These are phyloP conservation scores for Rhorus exstirpatorius DNA, from an alignment of 2,888 invertebrate genomes.

Conservation along the genomic window DNA sequence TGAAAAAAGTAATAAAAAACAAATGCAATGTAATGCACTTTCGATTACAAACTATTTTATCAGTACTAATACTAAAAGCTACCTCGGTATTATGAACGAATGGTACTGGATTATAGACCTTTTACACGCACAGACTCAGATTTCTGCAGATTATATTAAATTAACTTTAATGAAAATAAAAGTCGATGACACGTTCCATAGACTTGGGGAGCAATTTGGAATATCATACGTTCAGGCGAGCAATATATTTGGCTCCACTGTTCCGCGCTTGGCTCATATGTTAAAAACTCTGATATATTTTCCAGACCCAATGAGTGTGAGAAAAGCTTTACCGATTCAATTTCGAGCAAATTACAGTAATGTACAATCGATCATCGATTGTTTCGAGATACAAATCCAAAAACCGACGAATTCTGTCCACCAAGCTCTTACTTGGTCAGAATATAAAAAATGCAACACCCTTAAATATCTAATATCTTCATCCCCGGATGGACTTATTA, in stretches of 20 bases:
- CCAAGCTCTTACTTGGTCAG: slow-evolving; percentile 77
- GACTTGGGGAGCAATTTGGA: slow-evolving; percentile 57
- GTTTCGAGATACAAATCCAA: slow-evolving; percentile 78
- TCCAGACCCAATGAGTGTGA: slow-evolving; percentile 51
- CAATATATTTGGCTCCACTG: slow-evolving; percentile 44
- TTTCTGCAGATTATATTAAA: slow-evolving; percentile 30
- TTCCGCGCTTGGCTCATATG: slow-evolving; percentile 48
- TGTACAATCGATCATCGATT: slow-evolving; percentile 76
- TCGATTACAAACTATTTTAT: slow-evolving; percentile 47
- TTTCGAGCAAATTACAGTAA: slow-evolving; percentile 72
- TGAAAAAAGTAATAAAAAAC: neutral
- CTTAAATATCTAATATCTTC: slow-evolving; percentile 78
- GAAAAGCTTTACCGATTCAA: slow-evolving; percentile 63
- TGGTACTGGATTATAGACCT: slow-evolving; percentile 50
- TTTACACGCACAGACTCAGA: slow-evolving; percentile 23
- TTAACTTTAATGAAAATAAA: slow-evolving; percentile 62
- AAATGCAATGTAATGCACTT: slow-evolving; percentile 10
- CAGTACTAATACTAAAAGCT: slow-evolving; percentile 41
- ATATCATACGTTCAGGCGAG: slow-evolving; percentile 37
- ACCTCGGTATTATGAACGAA: slow-evolving; percentile 46
- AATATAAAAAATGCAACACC: slow-evolving; percentile 77
- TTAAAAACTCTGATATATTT: slow-evolving; percentile 56
- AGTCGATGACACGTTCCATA: slow-evolving; percentile 55
- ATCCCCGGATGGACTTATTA: slow-evolving; percentile 79
- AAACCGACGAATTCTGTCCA: slow-evolving; percentile 74